phyloP scores from a whole-genome alignment of 2,113 vertebrate genomes.

The Solea senegalensis region DNA sequence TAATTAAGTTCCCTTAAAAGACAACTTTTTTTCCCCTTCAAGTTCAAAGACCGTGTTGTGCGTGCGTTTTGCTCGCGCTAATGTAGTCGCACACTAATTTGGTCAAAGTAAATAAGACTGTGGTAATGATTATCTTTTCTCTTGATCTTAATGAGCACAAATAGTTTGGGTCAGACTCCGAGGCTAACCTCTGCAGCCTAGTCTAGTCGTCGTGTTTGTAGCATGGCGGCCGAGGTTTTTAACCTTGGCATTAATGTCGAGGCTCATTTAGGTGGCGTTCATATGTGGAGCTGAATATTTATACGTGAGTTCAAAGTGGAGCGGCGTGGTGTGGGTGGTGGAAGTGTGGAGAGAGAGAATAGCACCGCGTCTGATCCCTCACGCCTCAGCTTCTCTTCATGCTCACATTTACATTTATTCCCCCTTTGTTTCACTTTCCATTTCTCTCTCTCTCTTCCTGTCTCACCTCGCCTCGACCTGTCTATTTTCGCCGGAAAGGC shows the following conservation, averaged over 20 bases:
- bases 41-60: slow-evolving; percentile 67
- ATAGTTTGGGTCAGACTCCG: slow-evolving; percentile 66
- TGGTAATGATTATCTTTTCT: slow-evolving; percentile 69
- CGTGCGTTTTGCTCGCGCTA: slow-evolving; percentile 37
- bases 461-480: slow-evolving; percentile 60
- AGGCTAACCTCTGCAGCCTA: slow-evolving; percentile 67
- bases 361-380: slow-evolving; percentile 73
- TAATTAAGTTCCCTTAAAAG: slow-evolving; percentile 60
- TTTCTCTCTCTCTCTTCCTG: slow-evolving; percentile 47
- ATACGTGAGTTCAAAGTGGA: slow-evolving; percentile 81
- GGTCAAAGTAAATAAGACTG: slow-evolving; percentile 67
- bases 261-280: slow-evolving; percentile 77
- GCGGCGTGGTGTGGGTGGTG: slow-evolving; percentile 64
- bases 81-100: slow-evolving; percentile 61
- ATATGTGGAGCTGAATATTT: slow-evolving; percentile 76
- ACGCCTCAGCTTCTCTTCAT: slow-evolving; percentile 74
- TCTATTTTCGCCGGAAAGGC: slow-evolving; percentile 72
- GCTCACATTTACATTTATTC: slow-evolving; percentile 75
- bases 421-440: slow-evolving; percentile 57
- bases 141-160: slow-evolving; percentile 75
- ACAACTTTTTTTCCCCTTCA: slow-evolving; percentile 48
- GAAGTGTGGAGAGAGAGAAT: slow-evolving; percentile 65
- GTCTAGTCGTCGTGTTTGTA: slow-evolving; percentile 65
- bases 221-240: slow-evolving; percentile 67
- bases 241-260: slow-evolving; percentile 77